These are phyloP conservation scores for Venusia cambrica DNA, from an alignment of 2,888 invertebrate genomes.

Conservation along the genomic window DNA sequence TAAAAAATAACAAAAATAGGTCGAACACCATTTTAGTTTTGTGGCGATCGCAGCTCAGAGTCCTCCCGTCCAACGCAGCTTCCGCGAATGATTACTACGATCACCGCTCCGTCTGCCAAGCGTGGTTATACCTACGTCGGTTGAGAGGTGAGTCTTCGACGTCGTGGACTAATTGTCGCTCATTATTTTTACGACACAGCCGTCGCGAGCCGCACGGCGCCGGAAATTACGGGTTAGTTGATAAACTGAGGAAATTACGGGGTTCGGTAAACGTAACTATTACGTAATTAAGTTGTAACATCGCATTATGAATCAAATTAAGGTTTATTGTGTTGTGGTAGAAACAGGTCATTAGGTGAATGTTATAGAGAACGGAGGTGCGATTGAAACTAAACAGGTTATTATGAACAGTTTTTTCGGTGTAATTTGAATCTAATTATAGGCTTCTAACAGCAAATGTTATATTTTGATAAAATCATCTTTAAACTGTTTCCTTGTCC, in stretches of 20 bases:
- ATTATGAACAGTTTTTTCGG: conserved; percentile 4
- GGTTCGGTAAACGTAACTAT: conserved; percentile 21
- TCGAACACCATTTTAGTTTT: no score
- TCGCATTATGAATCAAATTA: conserved; percentile 17
- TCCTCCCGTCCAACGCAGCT: no score
- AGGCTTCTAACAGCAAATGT: no score
- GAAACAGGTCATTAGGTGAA: conserved; percentile 6
- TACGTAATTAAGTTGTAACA: conserved; percentile 25
- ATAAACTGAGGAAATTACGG: conserved; percentile 15
- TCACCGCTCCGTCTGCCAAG: no score
- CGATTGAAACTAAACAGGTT: conserved; percentile 2
- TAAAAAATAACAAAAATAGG: no score
- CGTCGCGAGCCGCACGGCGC: conserved; percentile 11
- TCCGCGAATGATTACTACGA: no score
- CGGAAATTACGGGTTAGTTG: conserved; percentile 14
- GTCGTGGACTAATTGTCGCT: conserved; percentile 22
- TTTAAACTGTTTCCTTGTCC: no score
- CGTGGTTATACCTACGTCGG: no score
- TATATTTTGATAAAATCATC: no score
- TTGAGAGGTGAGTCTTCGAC: no score
- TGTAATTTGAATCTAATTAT: no score
- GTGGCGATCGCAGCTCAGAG: no score
- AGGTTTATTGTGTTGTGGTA: conserved; percentile 11
- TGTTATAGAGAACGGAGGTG: conserved; percentile 8
- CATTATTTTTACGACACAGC: conserved; percentile 28